Conservation (phyloP, 2,113 vertebrate genomes). For the Microtus montanus region DNA sequence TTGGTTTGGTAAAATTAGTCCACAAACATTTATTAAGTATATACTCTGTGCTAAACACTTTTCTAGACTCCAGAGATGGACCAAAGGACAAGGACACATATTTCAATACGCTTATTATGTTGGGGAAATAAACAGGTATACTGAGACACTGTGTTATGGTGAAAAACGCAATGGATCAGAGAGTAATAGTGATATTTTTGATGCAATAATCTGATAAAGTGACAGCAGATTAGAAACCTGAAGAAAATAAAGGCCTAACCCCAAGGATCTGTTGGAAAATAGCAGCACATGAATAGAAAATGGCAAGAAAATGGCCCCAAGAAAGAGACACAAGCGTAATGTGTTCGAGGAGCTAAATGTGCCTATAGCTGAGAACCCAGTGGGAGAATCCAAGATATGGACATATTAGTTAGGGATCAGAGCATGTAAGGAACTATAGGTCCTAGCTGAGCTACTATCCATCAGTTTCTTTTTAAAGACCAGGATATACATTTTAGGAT, state of each 20-base stretch:
- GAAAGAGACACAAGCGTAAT: background rate
- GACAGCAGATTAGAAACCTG: background rate
- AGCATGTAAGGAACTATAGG: background rate
- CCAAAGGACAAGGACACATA: background rate
- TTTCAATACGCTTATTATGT: background rate
- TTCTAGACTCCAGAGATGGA: background rate
- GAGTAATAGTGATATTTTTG: background rate
- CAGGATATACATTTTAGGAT: background rate
- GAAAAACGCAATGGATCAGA: background rate
- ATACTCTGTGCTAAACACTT: background rate
- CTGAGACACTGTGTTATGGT: background rate
- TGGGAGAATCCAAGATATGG: background rate
- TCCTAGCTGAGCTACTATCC: background rate
- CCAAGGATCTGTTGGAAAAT: background rate
- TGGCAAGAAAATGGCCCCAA: background rate
- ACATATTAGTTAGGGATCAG: background rate
- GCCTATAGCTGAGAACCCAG: background rate
- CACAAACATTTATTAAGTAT: background rate
- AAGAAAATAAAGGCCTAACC: background rate
- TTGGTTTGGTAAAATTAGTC: constrained; percentile 4
- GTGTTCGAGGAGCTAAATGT: background rate
- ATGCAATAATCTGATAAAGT: background rate
- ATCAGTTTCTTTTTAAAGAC: background rate
- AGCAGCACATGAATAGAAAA: background rate
- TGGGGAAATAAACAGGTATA: background rate